phyloP scores from a whole-genome alignment of 2,888 invertebrate species.

The Ptychoptera contaminata region DNA sequence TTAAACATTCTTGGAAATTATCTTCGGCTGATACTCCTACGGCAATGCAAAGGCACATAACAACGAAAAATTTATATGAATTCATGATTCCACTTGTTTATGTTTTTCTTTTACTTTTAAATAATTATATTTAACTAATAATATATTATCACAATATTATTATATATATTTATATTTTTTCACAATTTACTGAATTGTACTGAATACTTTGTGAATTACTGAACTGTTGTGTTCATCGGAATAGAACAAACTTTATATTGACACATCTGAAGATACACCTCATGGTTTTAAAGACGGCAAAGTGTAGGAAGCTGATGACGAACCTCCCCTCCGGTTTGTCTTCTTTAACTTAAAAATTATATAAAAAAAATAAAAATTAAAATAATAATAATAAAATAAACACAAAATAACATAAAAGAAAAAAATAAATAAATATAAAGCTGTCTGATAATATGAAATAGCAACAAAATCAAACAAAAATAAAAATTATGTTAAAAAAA shows the following conservation, averaged over 20 bases:
- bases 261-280: slow-evolving; percentile 30
- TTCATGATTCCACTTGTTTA: slow-evolving; percentile 20
- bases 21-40: slow-evolving; percentile 14
- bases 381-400: no score
- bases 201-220: no score
- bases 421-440: no score
- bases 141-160: no score
- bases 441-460: no score
- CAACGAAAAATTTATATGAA: slow-evolving; percentile 20
- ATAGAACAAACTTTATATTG: slow-evolving; percentile 33
- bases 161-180: neutral
- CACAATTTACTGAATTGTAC: neutral
- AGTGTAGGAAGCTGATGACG: slow-evolving; percentile 8
- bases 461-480: no score
- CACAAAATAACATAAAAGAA: no score
- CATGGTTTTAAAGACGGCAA: slow-evolving; percentile 32
- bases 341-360: no score
- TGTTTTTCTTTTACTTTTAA: neutral
- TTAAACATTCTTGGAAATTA: slow-evolving; percentile 38
- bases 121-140: slow-evolving; percentile 1
- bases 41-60: slow-evolving; percentile 25
- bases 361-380: no score
- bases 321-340: no score
- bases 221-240: slow-evolving; percentile 28
- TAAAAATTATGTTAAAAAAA: no score